Conservation (phyloP, 2,888 invertebrate species). For the Drosophila antonietae region DNA sequence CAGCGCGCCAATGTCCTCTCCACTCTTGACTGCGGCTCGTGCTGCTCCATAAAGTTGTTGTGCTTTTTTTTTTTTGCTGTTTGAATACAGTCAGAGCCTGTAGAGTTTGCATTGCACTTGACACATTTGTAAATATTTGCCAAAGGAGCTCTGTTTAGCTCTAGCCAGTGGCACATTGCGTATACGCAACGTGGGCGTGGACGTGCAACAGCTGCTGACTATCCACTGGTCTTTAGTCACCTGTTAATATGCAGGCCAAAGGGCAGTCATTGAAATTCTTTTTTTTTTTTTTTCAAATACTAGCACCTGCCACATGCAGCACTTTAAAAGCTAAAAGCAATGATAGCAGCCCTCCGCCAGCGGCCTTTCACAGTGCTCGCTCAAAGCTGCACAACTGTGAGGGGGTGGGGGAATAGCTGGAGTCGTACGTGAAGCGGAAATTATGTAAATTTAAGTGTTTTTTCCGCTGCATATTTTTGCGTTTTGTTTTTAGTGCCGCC, state of each 20-base stretch:
- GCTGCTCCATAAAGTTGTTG: conserved; percentile 23
- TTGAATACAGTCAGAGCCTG: neutral
- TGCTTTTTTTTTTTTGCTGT: neutral
- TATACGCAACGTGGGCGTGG: conserved; percentile 28
- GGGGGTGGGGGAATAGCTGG: neutral
- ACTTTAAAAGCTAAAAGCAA: conserved; percentile 52
- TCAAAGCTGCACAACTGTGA: conserved; percentile 1
- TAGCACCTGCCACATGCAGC: conserved; percentile 47
- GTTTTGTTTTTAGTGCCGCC: conserved; percentile 54
- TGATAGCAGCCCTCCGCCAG: conserved; percentile 22
- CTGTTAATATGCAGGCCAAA: conserved; percentile 57
- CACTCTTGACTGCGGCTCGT: conserved; percentile 45
- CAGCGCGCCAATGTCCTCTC: conserved; percentile 37
- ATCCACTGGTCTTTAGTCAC: conserved; percentile 53
- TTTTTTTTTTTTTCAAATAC: conserved; percentile 18
- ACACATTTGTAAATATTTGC: conserved; percentile 60
- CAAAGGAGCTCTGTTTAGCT: conserved; percentile 28
- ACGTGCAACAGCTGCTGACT: conserved; percentile 24
- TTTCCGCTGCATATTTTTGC: conserved; percentile 60
- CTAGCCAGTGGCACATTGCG: conserved; percentile 32
- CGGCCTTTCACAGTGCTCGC: conserved; percentile 33
- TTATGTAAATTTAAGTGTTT: conserved; percentile 75
- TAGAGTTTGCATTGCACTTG: conserved; percentile 48
- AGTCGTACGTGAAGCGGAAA: conserved; percentile 67
- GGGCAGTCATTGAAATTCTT: conserved; percentile 38